Evolutionary conservation across 2,113 vertebrate genomes (phyloP).

Genomic region (Fregetta grallaria): DNA sequence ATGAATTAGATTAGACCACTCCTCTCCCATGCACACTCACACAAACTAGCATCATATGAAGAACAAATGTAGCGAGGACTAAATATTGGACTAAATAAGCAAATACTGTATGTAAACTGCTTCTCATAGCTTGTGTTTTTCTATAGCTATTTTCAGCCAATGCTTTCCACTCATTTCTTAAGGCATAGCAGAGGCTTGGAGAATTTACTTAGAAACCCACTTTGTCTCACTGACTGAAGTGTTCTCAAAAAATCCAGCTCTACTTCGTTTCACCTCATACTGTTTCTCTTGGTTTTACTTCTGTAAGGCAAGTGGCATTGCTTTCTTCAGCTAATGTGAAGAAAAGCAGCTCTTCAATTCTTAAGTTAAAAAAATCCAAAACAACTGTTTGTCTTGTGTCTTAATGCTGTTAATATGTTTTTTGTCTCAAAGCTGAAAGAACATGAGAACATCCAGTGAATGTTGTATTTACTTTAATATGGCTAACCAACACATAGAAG

Average conservation of each 20-base stretch:
- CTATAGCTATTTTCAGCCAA: neutral
- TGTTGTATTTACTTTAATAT: neutral
- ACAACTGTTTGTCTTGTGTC: neutral
- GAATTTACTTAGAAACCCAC: neutral
- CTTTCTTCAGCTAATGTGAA: neutral
- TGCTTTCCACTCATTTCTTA: neutral
- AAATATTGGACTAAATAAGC: neutral
- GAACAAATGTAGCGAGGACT: neutral
- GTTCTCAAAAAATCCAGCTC: neutral
- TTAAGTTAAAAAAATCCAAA: neutral
- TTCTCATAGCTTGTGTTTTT: neutral
- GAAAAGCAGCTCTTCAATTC: neutral
- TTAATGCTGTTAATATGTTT: neutral
- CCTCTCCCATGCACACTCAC: neutral
- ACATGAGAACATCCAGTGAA: neutral
- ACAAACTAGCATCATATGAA: neutral
- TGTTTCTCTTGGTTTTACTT: neutral
- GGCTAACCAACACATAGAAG: neutral
- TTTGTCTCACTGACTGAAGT: neutral
- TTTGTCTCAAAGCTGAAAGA: neutral
- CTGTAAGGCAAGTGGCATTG: neutral
- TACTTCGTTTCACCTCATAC: neutral
- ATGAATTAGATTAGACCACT: neutral
- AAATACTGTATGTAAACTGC: neutral
- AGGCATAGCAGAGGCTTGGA: neutral